These are phyloP conservation scores for Crax fasciolata DNA, from an alignment of 2,797 vertebrate genomes.

Conservation along the genomic window DNA sequence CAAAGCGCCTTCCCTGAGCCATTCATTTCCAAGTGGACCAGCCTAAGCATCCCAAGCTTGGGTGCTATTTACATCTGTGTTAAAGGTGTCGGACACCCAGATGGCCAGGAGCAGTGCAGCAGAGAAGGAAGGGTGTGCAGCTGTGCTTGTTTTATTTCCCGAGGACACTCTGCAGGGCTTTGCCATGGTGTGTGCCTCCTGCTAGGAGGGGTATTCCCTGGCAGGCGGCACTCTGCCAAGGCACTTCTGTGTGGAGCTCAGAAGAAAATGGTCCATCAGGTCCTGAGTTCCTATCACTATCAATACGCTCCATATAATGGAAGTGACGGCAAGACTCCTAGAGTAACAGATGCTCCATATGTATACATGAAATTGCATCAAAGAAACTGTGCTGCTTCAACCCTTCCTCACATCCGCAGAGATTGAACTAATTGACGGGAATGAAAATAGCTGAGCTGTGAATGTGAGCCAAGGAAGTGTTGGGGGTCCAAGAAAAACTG, in stretches of 20 bases:
- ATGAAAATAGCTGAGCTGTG: conserved; percentile 54
- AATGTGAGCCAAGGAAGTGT: conserved; percentile 74
- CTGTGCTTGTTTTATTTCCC: background rate
- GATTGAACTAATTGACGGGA: conserved; percentile 73
- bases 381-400: background rate
- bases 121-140: background rate
- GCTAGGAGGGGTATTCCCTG: conserved; percentile 33
- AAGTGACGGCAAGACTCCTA: conserved; percentile 53
- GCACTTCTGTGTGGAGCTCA: background rate
- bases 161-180: background rate
- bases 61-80: background rate
- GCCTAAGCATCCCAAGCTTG: background rate
- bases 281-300: conserved; percentile 33
- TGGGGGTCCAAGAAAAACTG: conserved; percentile 76
- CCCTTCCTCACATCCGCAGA: conserved; percentile 60
- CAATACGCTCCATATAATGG: conserved; percentile 50
- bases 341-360: conserved; percentile 69
- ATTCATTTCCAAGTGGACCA: background rate
- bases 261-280: conserved; percentile 63
- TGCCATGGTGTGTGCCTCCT: rapidly evolving
- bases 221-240: background rate
- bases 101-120: background rate
- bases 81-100: background rate
- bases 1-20: background rate
- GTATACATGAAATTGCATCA: conserved; percentile 58